Percentiles rank a stretch among this genome's conserved stretches.
These are phyloP conservation scores for Troides oblongomaculatus DNA, from an alignment of 2,888 invertebrate genomes.

Conservation along the genomic window DNA sequence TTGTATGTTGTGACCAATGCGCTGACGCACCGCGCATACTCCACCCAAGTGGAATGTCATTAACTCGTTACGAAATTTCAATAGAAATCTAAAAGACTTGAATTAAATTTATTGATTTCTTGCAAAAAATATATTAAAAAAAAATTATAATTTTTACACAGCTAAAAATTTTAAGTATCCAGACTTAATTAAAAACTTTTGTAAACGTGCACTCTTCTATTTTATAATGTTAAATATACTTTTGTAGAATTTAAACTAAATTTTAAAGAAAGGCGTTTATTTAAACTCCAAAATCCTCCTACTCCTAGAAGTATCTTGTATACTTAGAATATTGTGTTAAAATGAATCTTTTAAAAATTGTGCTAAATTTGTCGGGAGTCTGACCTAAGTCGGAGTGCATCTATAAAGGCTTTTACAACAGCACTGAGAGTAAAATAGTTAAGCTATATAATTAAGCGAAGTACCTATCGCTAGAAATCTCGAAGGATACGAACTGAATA, in stretches of 20 bases:
- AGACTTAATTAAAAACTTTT: no score
- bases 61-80: background rate
- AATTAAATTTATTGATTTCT: background rate
- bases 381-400: background rate
- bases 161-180: no score
- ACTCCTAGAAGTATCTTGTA: no score
- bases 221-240: no score
- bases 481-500: slow-evolving; percentile 54
- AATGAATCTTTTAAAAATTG: background rate
- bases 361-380: background rate
- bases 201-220: no score
- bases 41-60: slow-evolving; percentile 68
- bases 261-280: no score
- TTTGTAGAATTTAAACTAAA: no score
- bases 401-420: background rate
- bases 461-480: slow-evolving; percentile 38
- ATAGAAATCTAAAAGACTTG: background rate
- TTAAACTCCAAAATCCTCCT: no score
- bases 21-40: slow-evolving; percentile 66
- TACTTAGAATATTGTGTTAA: no score
- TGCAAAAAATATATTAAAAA: no score
- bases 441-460: background rate
- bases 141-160: no score
- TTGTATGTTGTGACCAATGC: slow-evolving; percentile 58
- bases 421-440: background rate